Conservation (phyloP, 2,888 invertebrate genomes). For the Drosophila greeni region DNA sequence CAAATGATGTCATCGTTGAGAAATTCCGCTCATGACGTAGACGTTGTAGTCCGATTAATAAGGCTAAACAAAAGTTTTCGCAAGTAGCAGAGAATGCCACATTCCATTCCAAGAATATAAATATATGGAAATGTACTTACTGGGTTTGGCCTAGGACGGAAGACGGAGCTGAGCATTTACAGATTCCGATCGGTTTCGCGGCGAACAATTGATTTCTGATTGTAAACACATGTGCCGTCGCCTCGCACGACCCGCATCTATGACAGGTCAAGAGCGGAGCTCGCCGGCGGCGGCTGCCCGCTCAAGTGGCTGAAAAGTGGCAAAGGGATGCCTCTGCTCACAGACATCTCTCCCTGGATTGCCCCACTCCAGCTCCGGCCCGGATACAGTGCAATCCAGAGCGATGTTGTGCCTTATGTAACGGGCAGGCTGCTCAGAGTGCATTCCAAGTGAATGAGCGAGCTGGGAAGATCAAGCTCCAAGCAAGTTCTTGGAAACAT, state of each 20-base stretch:
- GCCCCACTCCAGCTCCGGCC: not conserved
- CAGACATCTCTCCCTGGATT: not conserved
- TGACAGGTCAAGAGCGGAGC: conserved; percentile 24
- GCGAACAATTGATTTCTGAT: conserved; percentile 24
- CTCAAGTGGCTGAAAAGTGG: conserved; percentile 17
- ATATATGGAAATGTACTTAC: conserved; percentile 5
- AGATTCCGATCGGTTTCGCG: conserved; percentile 18
- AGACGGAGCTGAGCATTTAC: conserved; percentile 12
- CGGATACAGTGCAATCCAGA: not conserved
- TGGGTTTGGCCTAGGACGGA: not conserved
- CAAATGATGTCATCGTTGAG: conserved; percentile 19
- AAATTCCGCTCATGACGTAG: conserved; percentile 8
- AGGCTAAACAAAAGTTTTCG: not conserved
- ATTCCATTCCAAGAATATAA: not conserved
- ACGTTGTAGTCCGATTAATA: not conserved
- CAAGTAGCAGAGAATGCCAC: not conserved
- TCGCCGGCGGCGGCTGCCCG: conserved; percentile 5
- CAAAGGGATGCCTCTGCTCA: not conserved
- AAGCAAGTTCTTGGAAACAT: conserved; percentile 8
- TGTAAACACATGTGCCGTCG: conserved; percentile 29
- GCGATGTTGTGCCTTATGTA: not conserved
- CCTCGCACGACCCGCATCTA: conserved; percentile 17
- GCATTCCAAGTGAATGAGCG: not conserved
- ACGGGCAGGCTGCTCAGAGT: not conserved
- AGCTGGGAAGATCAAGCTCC: not conserved